A percentile compares a stretch with the other conserved stretches of the same genome.
These are phyloP conservation scores for Ellobius talpinus DNA, from an alignment of 2,113 vertebrate species.

Conservation along the genomic window DNA sequence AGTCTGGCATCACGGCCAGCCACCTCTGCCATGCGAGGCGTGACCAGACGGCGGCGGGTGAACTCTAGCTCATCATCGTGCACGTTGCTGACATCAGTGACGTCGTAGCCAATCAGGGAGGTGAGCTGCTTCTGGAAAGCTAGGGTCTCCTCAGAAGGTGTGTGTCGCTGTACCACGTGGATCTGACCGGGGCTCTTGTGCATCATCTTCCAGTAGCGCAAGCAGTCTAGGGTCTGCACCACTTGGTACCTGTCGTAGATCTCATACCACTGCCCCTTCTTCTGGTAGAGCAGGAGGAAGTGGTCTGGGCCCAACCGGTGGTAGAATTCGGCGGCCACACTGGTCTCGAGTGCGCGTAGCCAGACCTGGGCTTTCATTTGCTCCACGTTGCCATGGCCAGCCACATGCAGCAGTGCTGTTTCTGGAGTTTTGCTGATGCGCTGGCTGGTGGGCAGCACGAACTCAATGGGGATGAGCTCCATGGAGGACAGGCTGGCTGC, in stretches of 20 bases:
- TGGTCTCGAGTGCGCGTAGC: conserved; percentile 93
- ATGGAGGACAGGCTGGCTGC: conserved; percentile 86
- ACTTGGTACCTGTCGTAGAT: conserved; percentile 98
- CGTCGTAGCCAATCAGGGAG: conserved; percentile 96
- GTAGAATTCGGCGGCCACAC: conserved; percentile 93
- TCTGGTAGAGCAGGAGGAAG: conserved; percentile 97
- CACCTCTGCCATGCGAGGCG: conserved; percentile 94
- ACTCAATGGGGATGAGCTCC: conserved; percentile 95
- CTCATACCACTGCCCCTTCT: conserved; percentile 97
- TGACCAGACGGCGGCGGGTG: conserved; percentile 95
- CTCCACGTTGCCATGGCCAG: conserved; percentile 95
- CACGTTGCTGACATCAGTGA: conserved; percentile 97
- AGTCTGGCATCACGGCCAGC: conserved; percentile 91
- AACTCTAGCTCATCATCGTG: conserved; percentile 98
- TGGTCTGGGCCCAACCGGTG: conserved; percentile 92
- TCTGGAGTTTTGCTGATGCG: conserved; percentile 88
- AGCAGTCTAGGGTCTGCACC: conserved; percentile 97
- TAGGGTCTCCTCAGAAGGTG: conserved; percentile 89
- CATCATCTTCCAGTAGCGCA: conserved; percentile 95
- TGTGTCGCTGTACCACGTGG: conserved; percentile 90
- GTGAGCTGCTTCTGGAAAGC: conserved; percentile 95
- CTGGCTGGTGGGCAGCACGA: conserved; percentile 92
- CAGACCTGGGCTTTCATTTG: conserved; percentile 97
- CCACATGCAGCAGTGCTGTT: conserved; percentile 90
- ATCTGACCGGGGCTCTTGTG: conserved; percentile 95